Conservation (phyloP, 2,888 invertebrate species). For the Dilophus febrilis region DNA sequence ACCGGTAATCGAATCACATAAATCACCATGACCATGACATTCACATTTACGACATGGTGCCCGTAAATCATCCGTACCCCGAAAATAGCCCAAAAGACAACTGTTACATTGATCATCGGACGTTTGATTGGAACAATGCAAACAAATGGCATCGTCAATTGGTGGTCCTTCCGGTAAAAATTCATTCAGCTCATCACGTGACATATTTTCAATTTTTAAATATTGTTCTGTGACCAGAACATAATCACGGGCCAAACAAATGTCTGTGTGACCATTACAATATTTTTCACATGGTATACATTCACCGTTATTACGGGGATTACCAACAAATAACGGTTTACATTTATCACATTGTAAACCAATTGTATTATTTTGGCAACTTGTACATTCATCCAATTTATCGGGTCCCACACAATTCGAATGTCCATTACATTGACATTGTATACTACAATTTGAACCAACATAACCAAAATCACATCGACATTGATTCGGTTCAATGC, state of each 20-base stretch:
- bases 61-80: conserved; percentile 58
- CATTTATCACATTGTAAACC: conserved; percentile 86
- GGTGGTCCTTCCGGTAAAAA: conserved; percentile 47
- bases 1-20: conserved; percentile 78
- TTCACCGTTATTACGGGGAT: conserved; percentile 66
- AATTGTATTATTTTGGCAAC: conserved; percentile 86
- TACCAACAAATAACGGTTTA: conserved; percentile 77
- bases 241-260: conserved; percentile 46
- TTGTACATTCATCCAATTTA: conserved; percentile 59
- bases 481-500: conserved; percentile 68
- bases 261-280: conserved; percentile 74
- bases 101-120: conserved; percentile 67
- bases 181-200: conserved; percentile 38
- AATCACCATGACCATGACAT: conserved; percentile 86
- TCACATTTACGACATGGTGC: conserved; percentile 69
- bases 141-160: conserved; percentile 57
- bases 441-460: conserved; percentile 82
- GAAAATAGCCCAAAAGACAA: conserved; percentile 57
- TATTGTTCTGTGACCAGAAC: conserved; percentile 22
- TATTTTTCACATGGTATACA: conserved; percentile 79
- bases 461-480: conserved; percentile 89
- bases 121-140: conserved; percentile 68
- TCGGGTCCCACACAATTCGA: conserved; percentile 81
- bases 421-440: conserved; percentile 90
- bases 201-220: conserved; percentile 30